phyloP scores from a whole-genome alignment of 2,797 vertebrate genomes.

The Chloroceryle inda region DNA sequence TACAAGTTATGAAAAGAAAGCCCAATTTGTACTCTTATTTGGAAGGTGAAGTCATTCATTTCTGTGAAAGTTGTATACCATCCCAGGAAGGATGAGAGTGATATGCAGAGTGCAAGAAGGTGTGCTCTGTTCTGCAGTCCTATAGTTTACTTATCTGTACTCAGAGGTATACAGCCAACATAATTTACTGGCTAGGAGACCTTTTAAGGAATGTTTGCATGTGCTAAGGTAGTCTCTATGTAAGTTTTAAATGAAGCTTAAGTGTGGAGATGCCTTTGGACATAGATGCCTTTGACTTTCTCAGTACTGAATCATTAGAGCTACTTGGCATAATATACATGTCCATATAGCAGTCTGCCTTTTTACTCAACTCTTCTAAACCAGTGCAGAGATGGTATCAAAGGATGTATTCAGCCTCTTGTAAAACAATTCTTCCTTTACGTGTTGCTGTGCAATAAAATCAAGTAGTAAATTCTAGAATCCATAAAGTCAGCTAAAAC shows the following conservation, averaged over 20 bases:
- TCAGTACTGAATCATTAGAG: not conserved
- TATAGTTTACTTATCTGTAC: rapidly evolving
- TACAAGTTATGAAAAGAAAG: not conserved
- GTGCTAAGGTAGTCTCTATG: not conserved
- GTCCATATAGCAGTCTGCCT: not conserved
- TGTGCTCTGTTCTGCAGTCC: not conserved
- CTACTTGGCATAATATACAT: not conserved
- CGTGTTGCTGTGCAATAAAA: constrained; percentile 52
- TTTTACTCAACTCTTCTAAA: not conserved
- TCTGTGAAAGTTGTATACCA: not conserved
- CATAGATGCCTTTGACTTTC: not conserved
- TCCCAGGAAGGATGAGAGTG: not conserved
- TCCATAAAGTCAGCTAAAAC: not conserved
- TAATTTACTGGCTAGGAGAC: not conserved
- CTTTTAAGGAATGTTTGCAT: not conserved
- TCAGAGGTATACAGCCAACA: rapidly evolving
- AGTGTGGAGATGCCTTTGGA: not conserved
- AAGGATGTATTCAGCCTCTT: not conserved
- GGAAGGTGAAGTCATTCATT: not conserved
- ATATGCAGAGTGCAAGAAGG: not conserved
- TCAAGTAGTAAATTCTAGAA: constrained; percentile 13
- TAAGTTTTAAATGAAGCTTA: not conserved
- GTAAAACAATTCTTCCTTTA: not conserved
- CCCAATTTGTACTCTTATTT: not conserved
- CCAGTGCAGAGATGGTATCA: not conserved